These are phyloP conservation scores for Salvator merianae DNA, from an alignment of 2,113 vertebrate genomes.

Conservation along the genomic window DNA sequence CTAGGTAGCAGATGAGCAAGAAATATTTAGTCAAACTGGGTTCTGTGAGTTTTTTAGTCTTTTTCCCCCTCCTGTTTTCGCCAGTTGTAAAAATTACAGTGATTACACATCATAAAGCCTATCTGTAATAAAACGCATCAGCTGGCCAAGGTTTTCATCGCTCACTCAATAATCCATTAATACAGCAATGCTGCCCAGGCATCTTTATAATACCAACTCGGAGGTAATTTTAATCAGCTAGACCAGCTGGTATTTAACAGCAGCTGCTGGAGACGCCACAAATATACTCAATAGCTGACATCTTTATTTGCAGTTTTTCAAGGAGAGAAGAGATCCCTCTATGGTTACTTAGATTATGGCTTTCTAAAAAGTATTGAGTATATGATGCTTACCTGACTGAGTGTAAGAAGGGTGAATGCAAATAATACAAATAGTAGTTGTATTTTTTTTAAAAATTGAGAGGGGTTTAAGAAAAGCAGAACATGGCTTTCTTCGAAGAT, in stretches of 20 bases:
- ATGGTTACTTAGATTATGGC: constrained; percentile 82
- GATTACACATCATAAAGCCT: constrained; percentile 89
- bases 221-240: constrained; percentile 92
- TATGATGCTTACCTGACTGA: constrained; percentile 60
- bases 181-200: constrained; percentile 87
- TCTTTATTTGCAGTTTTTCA: constrained; percentile 89
- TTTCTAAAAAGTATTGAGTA: constrained; percentile 62
- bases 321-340: constrained; percentile 84
- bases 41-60: constrained; percentile 68
- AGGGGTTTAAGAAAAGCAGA: constrained; percentile 40
- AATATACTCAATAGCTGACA: constrained; percentile 88
- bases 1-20: constrained; percentile 56
- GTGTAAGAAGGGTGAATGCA: constrained; percentile 46
- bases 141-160: constrained; percentile 89
- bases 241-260: constrained; percentile 91
- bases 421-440: constrained; percentile 49
- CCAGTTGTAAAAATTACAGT: constrained; percentile 88
- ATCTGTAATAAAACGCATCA: constrained; percentile 90
- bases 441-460: constrained; percentile 55
- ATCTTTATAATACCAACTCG: constrained; percentile 89
- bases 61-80: constrained; percentile 74
- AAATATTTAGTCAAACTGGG: constrained; percentile 70
- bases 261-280: constrained; percentile 87
- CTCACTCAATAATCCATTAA: constrained; percentile 92
- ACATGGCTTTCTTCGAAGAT: constrained; percentile 34